Evolutionary conservation across 2,888 invertebrate genomes (phyloP).

Genomic region (Priocnemis perturbator): DNA sequence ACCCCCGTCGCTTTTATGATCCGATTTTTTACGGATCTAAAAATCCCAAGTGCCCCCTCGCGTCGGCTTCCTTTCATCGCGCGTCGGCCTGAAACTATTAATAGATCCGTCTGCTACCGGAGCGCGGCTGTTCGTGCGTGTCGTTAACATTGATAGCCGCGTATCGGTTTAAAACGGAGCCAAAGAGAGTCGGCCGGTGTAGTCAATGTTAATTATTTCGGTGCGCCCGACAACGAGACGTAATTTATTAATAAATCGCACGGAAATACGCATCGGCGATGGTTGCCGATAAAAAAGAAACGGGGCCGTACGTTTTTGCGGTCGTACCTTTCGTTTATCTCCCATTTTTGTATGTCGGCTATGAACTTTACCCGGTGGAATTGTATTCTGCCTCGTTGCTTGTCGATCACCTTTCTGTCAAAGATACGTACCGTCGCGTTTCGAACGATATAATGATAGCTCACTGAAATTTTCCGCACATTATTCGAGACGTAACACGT

Average conservation of each 20-base stretch:
- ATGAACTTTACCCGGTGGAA: conserved; percentile 27
- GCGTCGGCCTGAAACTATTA: too few relatives aligned
- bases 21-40: not conserved
- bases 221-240: too few relatives aligned
- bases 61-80: conserved; percentile 2
- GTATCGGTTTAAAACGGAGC: too few relatives aligned
- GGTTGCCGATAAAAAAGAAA: not conserved
- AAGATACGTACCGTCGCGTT: conserved; percentile 33
- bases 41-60: not conserved
- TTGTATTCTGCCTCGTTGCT: conserved; percentile 40
- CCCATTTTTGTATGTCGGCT: conserved; percentile 1
- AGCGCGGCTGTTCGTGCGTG: not conserved
- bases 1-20: conserved; percentile 19
- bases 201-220: too few relatives aligned
- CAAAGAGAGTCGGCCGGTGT: too few relatives aligned
- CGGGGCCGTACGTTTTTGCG: not conserved
- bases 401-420: conserved; percentile 56
- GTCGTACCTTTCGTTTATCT: conserved; percentile 12
- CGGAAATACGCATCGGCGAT: not conserved
- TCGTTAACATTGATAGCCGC: not conserved
- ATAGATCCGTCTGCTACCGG: not conserved
- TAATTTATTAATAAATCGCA: too few relatives aligned
- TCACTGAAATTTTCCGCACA: conserved; percentile 57
- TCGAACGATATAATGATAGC: conserved; percentile 57
- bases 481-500: conserved; percentile 62